These are phyloP conservation scores for Tachysurus vachellii DNA, from an alignment of 2,113 vertebrate species.

Conservation along the genomic window DNA sequence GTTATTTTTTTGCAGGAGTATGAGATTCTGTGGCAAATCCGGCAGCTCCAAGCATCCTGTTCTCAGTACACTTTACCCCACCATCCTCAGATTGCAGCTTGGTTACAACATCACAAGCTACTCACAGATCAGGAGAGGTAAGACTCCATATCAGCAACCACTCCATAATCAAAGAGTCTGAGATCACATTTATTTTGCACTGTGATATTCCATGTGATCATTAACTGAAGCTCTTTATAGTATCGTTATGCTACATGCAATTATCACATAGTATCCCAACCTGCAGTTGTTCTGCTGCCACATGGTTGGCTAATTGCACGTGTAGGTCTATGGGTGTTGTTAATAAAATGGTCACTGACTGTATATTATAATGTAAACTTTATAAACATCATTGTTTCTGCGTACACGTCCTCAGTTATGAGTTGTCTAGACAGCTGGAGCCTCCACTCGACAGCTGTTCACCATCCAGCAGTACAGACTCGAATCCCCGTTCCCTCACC, in stretches of 20 bases:
- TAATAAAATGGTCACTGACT: neutral
- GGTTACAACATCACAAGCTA: slow-evolving; percentile 70
- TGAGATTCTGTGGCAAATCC: slow-evolving; percentile 82
- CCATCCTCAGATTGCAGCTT: slow-evolving; percentile 61
- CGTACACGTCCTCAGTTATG: slow-evolving; percentile 71
- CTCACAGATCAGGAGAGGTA: slow-evolving; percentile 88
- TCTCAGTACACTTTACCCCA: slow-evolving; percentile 69
- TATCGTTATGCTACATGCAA: neutral
- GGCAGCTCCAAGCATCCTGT: slow-evolving; percentile 81
- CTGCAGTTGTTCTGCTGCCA: neutral
- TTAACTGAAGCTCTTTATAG: neutral
- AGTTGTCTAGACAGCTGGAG: slow-evolving; percentile 80
- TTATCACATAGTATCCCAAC: neutral
- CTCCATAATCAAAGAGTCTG: neutral
- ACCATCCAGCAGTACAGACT: slow-evolving; percentile 70
- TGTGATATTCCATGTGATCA: neutral
- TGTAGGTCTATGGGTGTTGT: neutral
- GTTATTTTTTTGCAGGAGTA: slow-evolving; percentile 75
- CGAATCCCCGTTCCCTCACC: slow-evolving; percentile 72
- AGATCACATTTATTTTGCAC: neutral
- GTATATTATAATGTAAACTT: neutral
- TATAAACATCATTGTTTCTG: slow-evolving; percentile 2
- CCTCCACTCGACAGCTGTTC: slow-evolving; percentile 82
- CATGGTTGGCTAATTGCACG: neutral
- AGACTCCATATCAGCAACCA: neutral